Conservation (phyloP, 2,888 invertebrate species). For the Caenorhabditis doughertyi region DNA sequence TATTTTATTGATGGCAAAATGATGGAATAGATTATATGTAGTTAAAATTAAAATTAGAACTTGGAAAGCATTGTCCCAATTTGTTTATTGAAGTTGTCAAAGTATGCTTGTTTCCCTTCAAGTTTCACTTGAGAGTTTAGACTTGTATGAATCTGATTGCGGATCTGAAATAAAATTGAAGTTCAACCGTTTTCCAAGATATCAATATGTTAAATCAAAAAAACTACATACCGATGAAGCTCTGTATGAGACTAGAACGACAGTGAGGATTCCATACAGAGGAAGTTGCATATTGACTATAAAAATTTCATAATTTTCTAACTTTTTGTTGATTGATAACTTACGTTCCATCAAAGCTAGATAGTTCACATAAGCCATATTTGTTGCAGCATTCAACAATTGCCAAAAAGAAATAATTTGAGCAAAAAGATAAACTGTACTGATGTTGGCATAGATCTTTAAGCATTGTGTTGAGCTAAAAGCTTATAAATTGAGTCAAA, state of each 20-base stretch:
- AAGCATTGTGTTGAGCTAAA: slow-evolving; percentile 45
- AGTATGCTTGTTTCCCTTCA: neutral
- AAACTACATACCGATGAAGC: slow-evolving; percentile 4
- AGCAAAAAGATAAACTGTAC: slow-evolving; percentile 13
- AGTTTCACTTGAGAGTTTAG: neutral
- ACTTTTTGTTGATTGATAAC: neutral
- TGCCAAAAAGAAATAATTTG: slow-evolving; percentile 5
- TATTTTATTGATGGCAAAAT: no score
- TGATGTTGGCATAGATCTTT: slow-evolving; percentile 49
- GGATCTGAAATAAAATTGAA: slow-evolving; percentile 3
- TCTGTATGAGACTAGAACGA: slow-evolving; percentile 10
- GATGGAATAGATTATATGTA: no score
- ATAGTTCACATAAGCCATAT: slow-evolving; percentile 15
- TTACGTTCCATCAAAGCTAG: slow-evolving; percentile 48
- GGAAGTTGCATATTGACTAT: slow-evolving; percentile 42
- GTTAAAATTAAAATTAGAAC: no score
- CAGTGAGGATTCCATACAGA: slow-evolving; percentile 36
- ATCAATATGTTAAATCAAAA: neutral
- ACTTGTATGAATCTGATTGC: neutral
- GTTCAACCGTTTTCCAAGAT: neutral
- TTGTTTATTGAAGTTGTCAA: slow-evolving; percentile 5
- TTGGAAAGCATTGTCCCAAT: neutral
- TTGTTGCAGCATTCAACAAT: neutral
- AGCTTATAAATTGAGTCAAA: neutral
- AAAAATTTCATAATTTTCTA: neutral